These are phyloP conservation scores for Onthophagus taurus DNA, from an alignment of 1,140 invertebrate genomes.

Conservation along the genomic window DNA sequence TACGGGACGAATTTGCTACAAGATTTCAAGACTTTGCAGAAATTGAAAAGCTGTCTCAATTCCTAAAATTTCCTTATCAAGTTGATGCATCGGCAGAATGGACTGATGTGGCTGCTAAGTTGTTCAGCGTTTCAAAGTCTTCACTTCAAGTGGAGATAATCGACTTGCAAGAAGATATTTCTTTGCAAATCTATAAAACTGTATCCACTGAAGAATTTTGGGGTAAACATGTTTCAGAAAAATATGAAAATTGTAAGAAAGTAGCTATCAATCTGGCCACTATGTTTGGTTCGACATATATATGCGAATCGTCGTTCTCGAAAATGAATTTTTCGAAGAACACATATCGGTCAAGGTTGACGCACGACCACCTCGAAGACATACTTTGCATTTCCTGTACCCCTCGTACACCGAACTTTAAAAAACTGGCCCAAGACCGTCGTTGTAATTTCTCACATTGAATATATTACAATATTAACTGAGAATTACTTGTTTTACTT, in stretches of 20 bases:
- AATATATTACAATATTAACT: too few species aligned
- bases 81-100: conserved; percentile 12
- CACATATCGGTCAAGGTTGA: conserved; percentile 16
- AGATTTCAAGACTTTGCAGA: conserved; percentile 18
- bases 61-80: conserved; percentile 15
- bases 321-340: conserved; percentile 17
- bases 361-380: conserved; percentile 15
- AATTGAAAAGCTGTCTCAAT: conserved; percentile 13
- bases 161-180: conserved; percentile 13
- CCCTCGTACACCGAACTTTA: conserved; percentile 10
- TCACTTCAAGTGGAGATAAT: conserved; percentile 18
- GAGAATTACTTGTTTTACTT: too few species aligned
- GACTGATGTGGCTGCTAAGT: conserved; percentile 18
- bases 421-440: conserved; percentile 16
- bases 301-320: conserved; percentile 10
- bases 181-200: conserved; percentile 15
- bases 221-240: conserved; percentile 11
- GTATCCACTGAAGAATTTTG: conserved; percentile 12
- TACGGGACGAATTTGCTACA: too few species aligned
- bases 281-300: conserved; percentile 6
- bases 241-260: conserved; percentile 14
- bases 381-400: conserved; percentile 16
- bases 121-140: conserved; percentile 14
- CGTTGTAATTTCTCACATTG: conserved; percentile 13
- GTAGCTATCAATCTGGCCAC: conserved; percentile 9